These are phyloP conservation scores for Odontocolon sp. DNA, from an alignment of 2,888 invertebrate genomes.

Conservation along the genomic window DNA sequence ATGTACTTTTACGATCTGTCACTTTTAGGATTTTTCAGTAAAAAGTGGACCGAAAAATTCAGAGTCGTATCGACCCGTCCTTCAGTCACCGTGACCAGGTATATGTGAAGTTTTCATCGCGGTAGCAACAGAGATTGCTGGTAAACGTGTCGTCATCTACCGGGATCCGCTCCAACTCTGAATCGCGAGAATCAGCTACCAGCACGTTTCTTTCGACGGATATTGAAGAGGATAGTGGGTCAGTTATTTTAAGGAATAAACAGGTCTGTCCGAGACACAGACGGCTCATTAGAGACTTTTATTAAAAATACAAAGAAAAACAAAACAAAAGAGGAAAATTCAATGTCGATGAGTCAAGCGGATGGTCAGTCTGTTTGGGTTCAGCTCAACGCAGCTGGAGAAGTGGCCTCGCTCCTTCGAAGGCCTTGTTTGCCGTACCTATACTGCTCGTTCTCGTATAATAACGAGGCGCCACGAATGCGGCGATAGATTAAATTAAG, in stretches of 20 bases:
- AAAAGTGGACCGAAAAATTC: not conserved
- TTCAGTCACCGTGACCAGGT: constrained; percentile 18
- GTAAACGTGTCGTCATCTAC: constrained; percentile 73
- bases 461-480: constrained; percentile 76
- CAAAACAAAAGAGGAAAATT: constrained; percentile 47
- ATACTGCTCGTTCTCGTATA: constrained; percentile 51
- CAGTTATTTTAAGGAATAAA: constrained; percentile 31
- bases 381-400: constrained; percentile 58
- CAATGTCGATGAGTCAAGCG: constrained; percentile 29
- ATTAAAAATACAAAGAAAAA: constrained; percentile 43
- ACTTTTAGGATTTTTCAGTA: not conserved
- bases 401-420: constrained; percentile 58
- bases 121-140: constrained; percentile 36
- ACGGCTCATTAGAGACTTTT: constrained; percentile 6
- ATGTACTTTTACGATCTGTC: constrained; percentile 14
- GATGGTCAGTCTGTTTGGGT: constrained; percentile 54
- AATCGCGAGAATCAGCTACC: constrained; percentile 44
- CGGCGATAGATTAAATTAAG: constrained; percentile 81
- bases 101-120: not conserved
- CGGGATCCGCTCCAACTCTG: constrained; percentile 66
- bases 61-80: constrained; percentile 29
- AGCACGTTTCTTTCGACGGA: constrained; percentile 27
- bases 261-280: constrained; percentile 23
- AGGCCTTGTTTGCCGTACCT: constrained; percentile 60
- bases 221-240: constrained; percentile 37